Evolutionary conservation across 1,140 invertebrate genomes (phyloP).

Genomic region (Oncopeltus fasciatus): DNA sequence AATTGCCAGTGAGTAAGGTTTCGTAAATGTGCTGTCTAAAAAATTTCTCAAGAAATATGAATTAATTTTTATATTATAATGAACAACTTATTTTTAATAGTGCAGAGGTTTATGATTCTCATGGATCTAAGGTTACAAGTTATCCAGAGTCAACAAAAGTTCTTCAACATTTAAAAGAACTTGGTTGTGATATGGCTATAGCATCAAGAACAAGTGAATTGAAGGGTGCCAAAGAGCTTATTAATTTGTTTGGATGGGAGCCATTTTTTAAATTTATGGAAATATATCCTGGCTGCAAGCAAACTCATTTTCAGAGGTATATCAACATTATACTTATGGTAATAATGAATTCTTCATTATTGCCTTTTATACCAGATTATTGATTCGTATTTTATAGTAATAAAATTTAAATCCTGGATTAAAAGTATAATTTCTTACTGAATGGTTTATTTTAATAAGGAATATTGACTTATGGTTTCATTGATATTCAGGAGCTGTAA

Average conservation of each 20-base stretch:
- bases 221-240: slow-evolving; percentile 46
- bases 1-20: not conserved
- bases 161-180: slow-evolving; percentile 37
- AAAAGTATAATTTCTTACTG: not conserved
- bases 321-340: not conserved
- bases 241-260: slow-evolving; percentile 52
- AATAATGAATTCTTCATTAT: not conserved
- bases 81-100: too few relatives aligned
- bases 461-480: not conserved
- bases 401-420: not conserved
- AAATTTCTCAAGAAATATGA: not conserved
- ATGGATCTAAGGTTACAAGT: slow-evolving; percentile 34
- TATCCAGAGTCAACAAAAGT: slow-evolving; percentile 47
- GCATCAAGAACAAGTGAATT: slow-evolving; percentile 53
- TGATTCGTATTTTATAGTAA: not conserved
- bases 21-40: not conserved
- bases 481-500: not conserved
- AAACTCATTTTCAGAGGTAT: slow-evolving; percentile 45
- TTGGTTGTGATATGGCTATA: slow-evolving; percentile 43
- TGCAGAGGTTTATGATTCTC: too few relatives aligned
- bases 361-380: not conserved
- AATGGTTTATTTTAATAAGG: not conserved
- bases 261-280: slow-evolving; percentile 54
- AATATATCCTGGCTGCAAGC: slow-evolving; percentile 61
- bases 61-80: not conserved